Evolutionary conservation across 2,888 invertebrate species (phyloP), one percentile per base, ranked within the genome.

Genomic region (Drosophila fungiperda): DNA sequence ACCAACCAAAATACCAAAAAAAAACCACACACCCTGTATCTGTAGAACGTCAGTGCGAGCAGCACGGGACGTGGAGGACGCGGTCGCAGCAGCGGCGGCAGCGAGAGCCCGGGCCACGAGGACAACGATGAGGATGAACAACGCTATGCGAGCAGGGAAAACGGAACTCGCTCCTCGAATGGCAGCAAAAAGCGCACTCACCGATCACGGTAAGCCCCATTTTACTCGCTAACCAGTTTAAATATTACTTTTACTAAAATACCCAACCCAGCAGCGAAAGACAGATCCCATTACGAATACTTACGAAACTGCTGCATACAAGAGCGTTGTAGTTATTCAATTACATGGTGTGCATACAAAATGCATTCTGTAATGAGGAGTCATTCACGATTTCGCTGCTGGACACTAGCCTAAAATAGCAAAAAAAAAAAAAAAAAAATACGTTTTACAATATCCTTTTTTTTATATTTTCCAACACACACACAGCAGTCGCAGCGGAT

Each of bases 401-500:
- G 45, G 20, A 15, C 0, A 45, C 3, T 12, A 12, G 1, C 20
- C 12, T 1, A 20, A n/a, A 12, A 35, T 15, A 29, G 11, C 0
- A 12, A 11, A 38, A 17, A 11, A 3, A 29, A n/a, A n/a, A 49
- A 29, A n/a, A 38, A 3, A 15, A 36, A 53, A 40, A 35, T 17
- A 20, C 17, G 45, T 45, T 20, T 61, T 15, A 23, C n/a, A n/a
- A 35, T 1, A 48, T 20, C 17, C 0, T 20, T 6, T 9, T 0
- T 9, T 0, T 23, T 38, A 20, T 23, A 68, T 77, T 82, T 77
- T 45, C 15, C 15, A 23, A 23, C 15, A 45, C 40, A 38, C 20
- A 45, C 45, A 68, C 23, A 92, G 92, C 54, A 93, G 92, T 76
- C 88, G 89, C 45, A 92, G 92, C 33, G 85, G 82, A 5, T 84